phyloP scores from a whole-genome alignment of 1,140 invertebrate genomes.

The Dendroctonus valens region DNA sequence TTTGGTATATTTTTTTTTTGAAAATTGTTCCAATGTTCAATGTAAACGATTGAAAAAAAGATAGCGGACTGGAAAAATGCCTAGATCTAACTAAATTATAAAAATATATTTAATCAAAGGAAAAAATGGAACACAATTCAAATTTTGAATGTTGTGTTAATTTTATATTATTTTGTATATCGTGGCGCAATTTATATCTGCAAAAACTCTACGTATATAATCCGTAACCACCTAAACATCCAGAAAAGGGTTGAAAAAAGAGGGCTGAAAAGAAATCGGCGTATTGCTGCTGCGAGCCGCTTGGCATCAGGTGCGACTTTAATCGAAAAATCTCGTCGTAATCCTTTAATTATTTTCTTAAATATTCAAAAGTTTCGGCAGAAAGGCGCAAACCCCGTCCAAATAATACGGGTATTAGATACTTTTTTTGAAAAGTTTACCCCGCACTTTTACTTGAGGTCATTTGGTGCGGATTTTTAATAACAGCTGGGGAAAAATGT shows the following conservation, averaged over 20 bases:
- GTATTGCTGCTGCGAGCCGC: constrained; percentile 5
- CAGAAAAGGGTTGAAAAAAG: constrained; percentile 24
- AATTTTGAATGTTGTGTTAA: background rate
- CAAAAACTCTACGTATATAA: constrained; percentile 24
- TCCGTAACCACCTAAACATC: constrained; percentile 23
- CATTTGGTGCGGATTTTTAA: too few relatives aligned
- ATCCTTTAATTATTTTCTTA: constrained; percentile 38
- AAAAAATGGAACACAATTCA: background rate
- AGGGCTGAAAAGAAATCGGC: constrained; percentile 31
- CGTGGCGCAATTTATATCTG: background rate
- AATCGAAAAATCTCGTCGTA: constrained; percentile 36
- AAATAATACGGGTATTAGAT: constrained; percentile 10
- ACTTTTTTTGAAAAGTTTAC: constrained; percentile 5
- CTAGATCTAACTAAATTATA: background rate
- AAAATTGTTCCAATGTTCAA: too few relatives aligned
- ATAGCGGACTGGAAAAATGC: too few relatives aligned
- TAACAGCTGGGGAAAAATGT: too few relatives aligned
- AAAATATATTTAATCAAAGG: background rate
- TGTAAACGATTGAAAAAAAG: too few relatives aligned
- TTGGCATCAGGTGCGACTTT: constrained; percentile 33
- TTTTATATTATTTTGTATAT: too few relatives aligned
- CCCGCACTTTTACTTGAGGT: too few relatives aligned
- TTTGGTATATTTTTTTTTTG: too few relatives aligned
- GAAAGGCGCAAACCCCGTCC: background rate
- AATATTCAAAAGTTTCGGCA: constrained; percentile 34